Base-by-base conservation (phyloP, 2,113 vertebrate species). In the Emydura subglobosa region DNA sequence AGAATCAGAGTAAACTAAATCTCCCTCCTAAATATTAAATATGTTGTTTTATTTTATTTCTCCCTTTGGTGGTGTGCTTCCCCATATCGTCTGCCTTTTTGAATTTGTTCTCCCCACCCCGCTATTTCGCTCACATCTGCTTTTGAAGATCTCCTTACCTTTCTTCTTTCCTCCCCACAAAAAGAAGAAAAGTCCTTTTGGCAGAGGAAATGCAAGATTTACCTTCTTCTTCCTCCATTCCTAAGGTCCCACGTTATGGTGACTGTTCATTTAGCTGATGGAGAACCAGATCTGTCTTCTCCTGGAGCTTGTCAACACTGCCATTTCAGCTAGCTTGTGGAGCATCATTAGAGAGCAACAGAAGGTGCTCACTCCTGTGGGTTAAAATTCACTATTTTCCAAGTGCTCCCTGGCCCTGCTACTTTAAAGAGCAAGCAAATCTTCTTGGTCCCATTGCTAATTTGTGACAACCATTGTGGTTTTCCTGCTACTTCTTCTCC, bases 401-500 rank as follows among this genome's bases (percentile, higher is more conserved):
- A 86, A 94, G 88, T 94, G n/a, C 42, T 79, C 34, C 68, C 44
- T 79, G 85, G 87, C 82, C 21, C 50, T 79, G 54, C 39, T 86
- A 49, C 49, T 79, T 39, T 29, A 25, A 59, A 74, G 27, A 88
- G 19, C 47, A 88, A 81, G 47, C 47, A 92, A 84, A 74, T 88
- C 82, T 53, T 91, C 34, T 74, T 74, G 76, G 22, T 93, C 13
- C 42, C 10, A 0, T 65, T 65, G 27, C 82, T 95, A 19, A 44
- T 91, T 55, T 89, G 21, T 47, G 74, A 47, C 6, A 49, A 47
- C 51, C 89, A 54, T 53, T 82, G 13, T 3, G 1, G 55, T 92
- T 19, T 89, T 94, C 24, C 82, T 96, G 90, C 74, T 47, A 10
- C 39, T 29, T 94, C 94, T 94, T 94, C 74, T 94, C 83, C 7